A percentile compares a stretch with the other conserved stretches of the same genome.
These are phyloP conservation scores for Enteromius radiatus DNA, from an alignment of 2,797 vertebrate species.

Conservation along the genomic window DNA sequence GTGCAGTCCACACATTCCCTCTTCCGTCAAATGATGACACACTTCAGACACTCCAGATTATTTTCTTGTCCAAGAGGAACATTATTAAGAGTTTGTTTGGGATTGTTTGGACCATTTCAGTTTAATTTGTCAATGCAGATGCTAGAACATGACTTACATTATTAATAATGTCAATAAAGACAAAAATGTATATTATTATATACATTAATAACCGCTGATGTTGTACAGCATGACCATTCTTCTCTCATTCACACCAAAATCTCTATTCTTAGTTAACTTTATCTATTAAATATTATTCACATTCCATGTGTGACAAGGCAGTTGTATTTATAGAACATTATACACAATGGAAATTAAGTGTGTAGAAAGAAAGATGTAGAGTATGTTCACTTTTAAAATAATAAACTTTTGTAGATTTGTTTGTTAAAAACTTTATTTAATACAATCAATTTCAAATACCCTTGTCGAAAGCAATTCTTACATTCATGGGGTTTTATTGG, in stretches of 20 bases:
- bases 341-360: neutral
- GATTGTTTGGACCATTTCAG: neutral
- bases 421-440: neutral
- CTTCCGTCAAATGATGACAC: neutral
- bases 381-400: neutral
- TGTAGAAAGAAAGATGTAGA: neutral
- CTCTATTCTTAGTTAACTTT: neutral
- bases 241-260: neutral
- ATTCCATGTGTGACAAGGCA: neutral
- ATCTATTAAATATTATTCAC: neutral
- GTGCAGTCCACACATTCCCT: neutral
- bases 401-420: neutral
- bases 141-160: neutral
- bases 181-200: neutral
- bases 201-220: neutral
- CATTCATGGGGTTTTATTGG: neutral
- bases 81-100: neutral
- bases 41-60: neutral
- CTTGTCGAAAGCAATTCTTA: neutral
- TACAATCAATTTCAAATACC: neutral
- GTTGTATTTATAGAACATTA: neutral
- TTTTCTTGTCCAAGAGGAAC: neutral
- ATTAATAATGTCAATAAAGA: neutral
- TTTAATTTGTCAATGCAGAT: neutral
- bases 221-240: neutral